phyloP scores from a whole-genome alignment of 2,113 vertebrate genomes.

The Sminthopsis crassicaudata region DNA sequence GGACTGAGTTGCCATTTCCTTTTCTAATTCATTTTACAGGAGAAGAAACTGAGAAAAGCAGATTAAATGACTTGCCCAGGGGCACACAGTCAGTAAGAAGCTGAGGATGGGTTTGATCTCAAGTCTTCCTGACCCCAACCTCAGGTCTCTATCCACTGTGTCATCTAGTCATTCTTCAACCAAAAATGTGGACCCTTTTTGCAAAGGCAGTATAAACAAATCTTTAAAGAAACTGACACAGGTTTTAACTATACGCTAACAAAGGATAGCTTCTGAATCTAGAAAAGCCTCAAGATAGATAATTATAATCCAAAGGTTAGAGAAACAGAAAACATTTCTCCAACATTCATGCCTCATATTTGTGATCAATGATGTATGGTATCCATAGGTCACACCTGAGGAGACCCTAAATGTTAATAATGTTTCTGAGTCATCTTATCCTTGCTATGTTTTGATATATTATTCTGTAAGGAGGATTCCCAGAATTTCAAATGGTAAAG shows the following conservation, averaged over 20 bases:
- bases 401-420: constrained; percentile 51
- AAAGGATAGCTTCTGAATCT: constrained; percentile 22
- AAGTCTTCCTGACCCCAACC: neutral
- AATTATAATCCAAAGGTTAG: constrained; percentile 9
- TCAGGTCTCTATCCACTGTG: too few relatives aligned
- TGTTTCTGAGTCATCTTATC: constrained; percentile 49
- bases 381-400: constrained; percentile 5
- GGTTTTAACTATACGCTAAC: constrained; percentile 38
- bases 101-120: neutral
- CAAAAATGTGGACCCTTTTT: neutral
- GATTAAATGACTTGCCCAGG: neutral
- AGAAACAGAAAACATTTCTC: constrained; percentile 44
- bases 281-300: constrained; percentile 10
- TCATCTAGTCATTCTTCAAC: neutral
- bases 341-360: constrained; percentile 16
- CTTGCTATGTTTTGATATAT: constrained; percentile 49
- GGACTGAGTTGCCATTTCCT: neutral
- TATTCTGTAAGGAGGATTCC: constrained; percentile 25
- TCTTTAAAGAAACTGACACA: neutral
- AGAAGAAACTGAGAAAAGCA: neutral
- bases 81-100: neutral
- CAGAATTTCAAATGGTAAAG: constrained; percentile 22
- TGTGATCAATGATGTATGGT: constrained; percentile 31
- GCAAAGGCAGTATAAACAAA: constrained; percentile 17
- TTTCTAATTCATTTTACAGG: neutral